Conservation (phyloP, 1,140 invertebrate species). For the Aleiodes sp. region DNA sequence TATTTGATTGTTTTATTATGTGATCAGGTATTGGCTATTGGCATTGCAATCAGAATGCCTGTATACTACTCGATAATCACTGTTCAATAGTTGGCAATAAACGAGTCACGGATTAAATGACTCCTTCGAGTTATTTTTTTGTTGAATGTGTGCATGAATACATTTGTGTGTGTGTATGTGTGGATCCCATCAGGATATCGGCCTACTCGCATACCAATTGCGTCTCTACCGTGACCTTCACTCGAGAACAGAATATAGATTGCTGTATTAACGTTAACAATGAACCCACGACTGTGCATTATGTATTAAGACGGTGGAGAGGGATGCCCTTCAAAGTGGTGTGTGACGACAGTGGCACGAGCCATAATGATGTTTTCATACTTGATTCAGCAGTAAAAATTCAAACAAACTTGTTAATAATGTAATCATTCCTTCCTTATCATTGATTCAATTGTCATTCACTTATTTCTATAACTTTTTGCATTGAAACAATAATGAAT, state of each 20-base stretch:
- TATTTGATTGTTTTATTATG: slow-evolving; percentile 10
- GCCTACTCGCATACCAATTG: slow-evolving; percentile 27
- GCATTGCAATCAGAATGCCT: neutral
- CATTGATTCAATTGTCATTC: too few species aligned
- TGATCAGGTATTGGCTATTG: too few species aligned
- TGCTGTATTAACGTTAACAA: slow-evolving; percentile 29
- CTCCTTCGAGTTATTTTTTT: too few species aligned
- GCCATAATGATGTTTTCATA: neutral
- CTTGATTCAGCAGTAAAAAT: too few species aligned
- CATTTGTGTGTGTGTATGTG: too few species aligned
- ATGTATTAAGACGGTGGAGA: neutral
- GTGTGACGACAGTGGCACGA: slow-evolving; percentile 2
- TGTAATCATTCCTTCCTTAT: too few species aligned
- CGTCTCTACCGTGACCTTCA: slow-evolving; percentile 22
- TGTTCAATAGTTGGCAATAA: slow-evolving; percentile 23
- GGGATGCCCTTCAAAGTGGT: neutral
- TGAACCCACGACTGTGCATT: slow-evolving; percentile 16
- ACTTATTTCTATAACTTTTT: too few species aligned
- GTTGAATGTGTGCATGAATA: too few species aligned
- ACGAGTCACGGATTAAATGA: slow-evolving; percentile 21
- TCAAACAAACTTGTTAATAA: too few species aligned
- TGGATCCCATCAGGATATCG: slow-evolving; percentile 36
- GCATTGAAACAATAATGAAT: too few species aligned
- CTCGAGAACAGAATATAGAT: slow-evolving; percentile 33
- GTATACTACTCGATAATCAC: slow-evolving; percentile 25